Evolutionary conservation across 2,888 invertebrate species (phyloP).

Genomic region (Parthenolecanium corni): DNA sequence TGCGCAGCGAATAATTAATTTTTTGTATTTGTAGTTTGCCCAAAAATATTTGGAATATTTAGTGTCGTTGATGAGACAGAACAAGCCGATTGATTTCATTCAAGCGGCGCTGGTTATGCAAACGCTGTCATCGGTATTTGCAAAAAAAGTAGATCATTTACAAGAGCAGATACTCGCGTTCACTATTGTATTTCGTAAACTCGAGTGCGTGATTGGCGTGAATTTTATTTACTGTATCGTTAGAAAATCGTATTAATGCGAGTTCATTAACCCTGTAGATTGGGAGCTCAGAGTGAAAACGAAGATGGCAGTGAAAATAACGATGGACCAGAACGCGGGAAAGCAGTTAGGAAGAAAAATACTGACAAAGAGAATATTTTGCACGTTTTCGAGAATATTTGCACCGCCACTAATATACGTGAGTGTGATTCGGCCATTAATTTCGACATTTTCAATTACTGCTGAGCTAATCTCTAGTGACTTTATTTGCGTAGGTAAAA

Average conservation of each 20-base stretch:
- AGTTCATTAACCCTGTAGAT: not conserved
- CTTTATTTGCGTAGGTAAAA: not conserved
- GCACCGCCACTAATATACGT: conserved; percentile 1
- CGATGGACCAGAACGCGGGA: not conserved
- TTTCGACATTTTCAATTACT: too few species aligned
- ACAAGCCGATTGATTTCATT: conserved; percentile 49
- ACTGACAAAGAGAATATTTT: not conserved
- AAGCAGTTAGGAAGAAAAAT: conserved; percentile 7
- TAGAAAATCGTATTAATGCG: not conserved
- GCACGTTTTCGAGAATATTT: conserved; percentile 1
- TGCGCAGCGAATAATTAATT: not conserved
- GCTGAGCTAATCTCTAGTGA: too few species aligned
- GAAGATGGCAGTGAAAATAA: not conserved
- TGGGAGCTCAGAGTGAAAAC: not conserved
- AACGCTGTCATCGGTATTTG: conserved; percentile 57
- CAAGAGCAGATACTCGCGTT: conserved; percentile 19
- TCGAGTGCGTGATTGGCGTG: conserved; percentile 19
- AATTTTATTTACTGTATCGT: not conserved
- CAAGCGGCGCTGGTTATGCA: conserved; percentile 67
- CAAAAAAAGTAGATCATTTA: conserved; percentile 53
- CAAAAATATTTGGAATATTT: conserved; percentile 23
- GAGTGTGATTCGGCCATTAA: not conserved
- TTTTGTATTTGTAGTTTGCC: conserved; percentile 6
- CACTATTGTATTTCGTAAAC: conserved; percentile 19
- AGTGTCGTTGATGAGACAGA: conserved; percentile 2